Evolutionary conservation across 1,140 invertebrate genomes (phyloP), one percentile per base, ranked within the genome.

Genomic region (Heliconius eleuchia): DNA sequence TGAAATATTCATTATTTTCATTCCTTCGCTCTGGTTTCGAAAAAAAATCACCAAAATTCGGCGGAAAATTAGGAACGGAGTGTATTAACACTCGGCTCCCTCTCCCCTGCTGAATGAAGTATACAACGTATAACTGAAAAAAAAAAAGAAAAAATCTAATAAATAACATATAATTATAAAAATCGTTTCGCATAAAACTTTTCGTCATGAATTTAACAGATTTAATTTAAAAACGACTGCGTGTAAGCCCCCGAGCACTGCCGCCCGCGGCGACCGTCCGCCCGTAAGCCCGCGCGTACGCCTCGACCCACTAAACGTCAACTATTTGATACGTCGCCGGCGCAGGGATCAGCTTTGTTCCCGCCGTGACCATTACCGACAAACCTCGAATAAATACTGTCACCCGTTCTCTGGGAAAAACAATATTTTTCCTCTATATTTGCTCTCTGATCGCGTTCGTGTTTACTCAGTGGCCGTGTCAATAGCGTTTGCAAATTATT

Each of bases 241-340:
- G 19, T 66, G 27, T 11, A 23, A 66, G 60, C 60, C 23, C 60
- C 60, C 60, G 4, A 27, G 76, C 11, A 81, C 81, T 84, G 86
- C 79, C 79, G 73, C 79, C 82, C 80, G 19, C 74, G 87, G 77
- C 50, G 74, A 76, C 81, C 88, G 86, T 87, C 84, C 85, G 87
- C 52, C 83, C 60, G 60, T 90, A 89, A 91, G 88, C 88, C 84
- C 60, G 60, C 37, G 81, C 85, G 66, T 76, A 75, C 87, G 88
- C 75, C 85, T 74, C 73, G 73, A 85, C 84, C 87, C 88, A 89
- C 87, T 88, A 88, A 88, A 89, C 85, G 90, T 88, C 89, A 89
- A 83, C 84, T 77, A 89, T 87, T 46, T 89, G 89, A 91, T 91
- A 89, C 88, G 87, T 86, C 85, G 84, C 80, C 78, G 85, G 85